Conservation (phyloP, 2,888 invertebrate genomes). For the Orchestes rusci region DNA sequence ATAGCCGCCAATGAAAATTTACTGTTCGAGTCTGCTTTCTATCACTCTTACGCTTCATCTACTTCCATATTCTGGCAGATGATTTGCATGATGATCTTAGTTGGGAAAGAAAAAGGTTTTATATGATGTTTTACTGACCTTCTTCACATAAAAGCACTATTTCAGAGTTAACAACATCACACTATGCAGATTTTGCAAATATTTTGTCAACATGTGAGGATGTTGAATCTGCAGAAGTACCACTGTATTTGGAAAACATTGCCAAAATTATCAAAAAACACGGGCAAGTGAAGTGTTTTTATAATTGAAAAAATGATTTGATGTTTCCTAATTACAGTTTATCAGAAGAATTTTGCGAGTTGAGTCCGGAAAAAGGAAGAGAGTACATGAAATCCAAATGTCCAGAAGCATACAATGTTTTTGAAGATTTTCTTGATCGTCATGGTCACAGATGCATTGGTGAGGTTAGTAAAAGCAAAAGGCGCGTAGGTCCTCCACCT, state of each 20-base stretch:
- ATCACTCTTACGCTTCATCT: conserved; percentile 46
- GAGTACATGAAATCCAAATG: conserved; percentile 54
- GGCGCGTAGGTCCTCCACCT: too few relatives aligned
- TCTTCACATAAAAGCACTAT: too few relatives aligned
- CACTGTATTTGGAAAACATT: conserved; percentile 35
- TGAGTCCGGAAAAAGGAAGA: conserved; percentile 47
- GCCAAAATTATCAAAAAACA: conserved; percentile 31
- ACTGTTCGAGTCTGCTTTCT: conserved; percentile 33
- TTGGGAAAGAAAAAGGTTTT: conserved; percentile 49
- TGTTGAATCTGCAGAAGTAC: conserved; percentile 70
- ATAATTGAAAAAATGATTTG: neutral
- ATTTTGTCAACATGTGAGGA: conserved; percentile 61
- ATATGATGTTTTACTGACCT: too few relatives aligned
- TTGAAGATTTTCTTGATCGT: conserved; percentile 53
- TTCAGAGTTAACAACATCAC: conserved; percentile 48
- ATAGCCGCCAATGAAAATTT: conserved; percentile 37
- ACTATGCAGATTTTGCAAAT: conserved; percentile 61
- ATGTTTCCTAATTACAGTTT: conserved; percentile 26
- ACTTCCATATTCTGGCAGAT: conserved; percentile 51
- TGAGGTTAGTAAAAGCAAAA: too few relatives aligned
- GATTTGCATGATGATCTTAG: conserved; percentile 48
- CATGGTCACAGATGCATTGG: conserved; percentile 66
- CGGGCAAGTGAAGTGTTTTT: conserved; percentile 28
- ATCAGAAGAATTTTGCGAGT: conserved; percentile 45
- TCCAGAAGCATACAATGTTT: conserved; percentile 43